Percentiles rank a stretch among this genome's conserved stretches.
phyloP scores from a whole-genome alignment of 2,797 vertebrate species.

The Anguilla pacifica region DNA sequence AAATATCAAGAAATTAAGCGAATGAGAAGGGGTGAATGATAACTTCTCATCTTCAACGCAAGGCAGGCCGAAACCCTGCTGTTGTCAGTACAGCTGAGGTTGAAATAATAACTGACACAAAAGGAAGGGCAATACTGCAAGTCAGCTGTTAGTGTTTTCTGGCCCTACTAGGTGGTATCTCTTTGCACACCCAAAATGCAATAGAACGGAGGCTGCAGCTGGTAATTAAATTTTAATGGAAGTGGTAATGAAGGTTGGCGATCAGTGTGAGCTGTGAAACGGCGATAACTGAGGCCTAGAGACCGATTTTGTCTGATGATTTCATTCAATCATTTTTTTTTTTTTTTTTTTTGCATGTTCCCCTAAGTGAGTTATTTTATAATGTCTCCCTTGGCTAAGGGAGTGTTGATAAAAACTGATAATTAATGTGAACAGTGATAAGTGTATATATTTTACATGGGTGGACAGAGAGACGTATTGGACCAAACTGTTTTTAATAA shows the following conservation, averaged over 20 bases:
- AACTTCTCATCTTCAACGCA: not conserved
- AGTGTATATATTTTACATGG: not conserved
- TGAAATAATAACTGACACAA: not conserved
- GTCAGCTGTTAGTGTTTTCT: constrained; percentile 18
- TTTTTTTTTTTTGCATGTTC: not conserved
- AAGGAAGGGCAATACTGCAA: not conserved
- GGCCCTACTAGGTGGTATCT: constrained; percentile 20
- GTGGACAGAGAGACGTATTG: not conserved
- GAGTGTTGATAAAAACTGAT: constrained; percentile 22
- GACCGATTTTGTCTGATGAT: constrained; percentile 25
- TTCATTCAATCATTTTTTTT: constrained; percentile 17
- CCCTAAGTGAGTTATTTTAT: constrained; percentile 15
- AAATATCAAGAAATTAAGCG: not conserved
- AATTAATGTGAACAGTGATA: constrained; percentile 28
- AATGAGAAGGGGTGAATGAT: not conserved
- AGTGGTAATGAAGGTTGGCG: constrained; percentile 20
- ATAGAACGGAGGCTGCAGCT: constrained; percentile 15
- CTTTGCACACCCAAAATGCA: constrained; percentile 21
- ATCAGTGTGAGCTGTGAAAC: constrained; percentile 21
- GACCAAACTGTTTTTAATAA: not conserved
- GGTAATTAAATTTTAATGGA: constrained; percentile 36
- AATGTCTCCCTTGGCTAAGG: not conserved
- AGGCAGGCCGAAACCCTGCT: not conserved
- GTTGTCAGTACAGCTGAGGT: not conserved
- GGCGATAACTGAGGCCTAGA: constrained; percentile 16